Evolutionary conservation across 2,797 vertebrate species (phyloP).

Genomic region (Onychomys leucogaster): DNA sequence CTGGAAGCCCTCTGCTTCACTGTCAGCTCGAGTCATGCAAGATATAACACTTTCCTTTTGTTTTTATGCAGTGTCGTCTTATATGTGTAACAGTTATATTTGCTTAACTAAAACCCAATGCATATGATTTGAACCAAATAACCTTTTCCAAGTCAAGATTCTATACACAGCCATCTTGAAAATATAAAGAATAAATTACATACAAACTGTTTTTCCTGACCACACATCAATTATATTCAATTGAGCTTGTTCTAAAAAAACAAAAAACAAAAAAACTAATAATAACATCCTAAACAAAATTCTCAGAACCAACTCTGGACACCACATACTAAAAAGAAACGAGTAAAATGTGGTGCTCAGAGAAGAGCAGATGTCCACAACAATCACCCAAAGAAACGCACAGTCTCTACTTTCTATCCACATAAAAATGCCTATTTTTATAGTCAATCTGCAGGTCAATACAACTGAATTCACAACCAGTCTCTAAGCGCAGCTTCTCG

Average conservation of each 20-base stretch:
- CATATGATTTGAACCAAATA: background rate
- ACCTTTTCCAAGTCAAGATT: background rate
- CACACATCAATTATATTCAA: conserved; percentile 36
- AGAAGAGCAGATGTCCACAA: background rate
- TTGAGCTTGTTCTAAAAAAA: background rate
- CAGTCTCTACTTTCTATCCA: background rate
- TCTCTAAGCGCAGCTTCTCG: background rate
- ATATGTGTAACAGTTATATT: background rate
- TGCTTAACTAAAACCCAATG: conserved; percentile 43
- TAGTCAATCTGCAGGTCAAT: conserved; percentile 2
- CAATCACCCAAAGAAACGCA: background rate
- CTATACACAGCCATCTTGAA: conserved; percentile 48
- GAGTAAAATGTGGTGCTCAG: background rate
- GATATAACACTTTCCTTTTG: conserved; percentile 10
- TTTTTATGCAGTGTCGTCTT: background rate
- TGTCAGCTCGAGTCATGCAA: background rate
- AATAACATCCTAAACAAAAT: background rate
- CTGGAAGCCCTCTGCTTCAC: background rate
- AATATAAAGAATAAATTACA: conserved; percentile 26
- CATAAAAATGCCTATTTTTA: conserved; percentile 5
- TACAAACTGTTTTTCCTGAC: background rate
- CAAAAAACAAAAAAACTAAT: background rate
- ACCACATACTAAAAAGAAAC: conserved; percentile 12
- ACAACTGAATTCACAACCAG: conserved; percentile 14
- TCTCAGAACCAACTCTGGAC: background rate